phyloP scores from a whole-genome alignment of 2,888 invertebrate genomes.

The Apotomis betuletana region DNA sequence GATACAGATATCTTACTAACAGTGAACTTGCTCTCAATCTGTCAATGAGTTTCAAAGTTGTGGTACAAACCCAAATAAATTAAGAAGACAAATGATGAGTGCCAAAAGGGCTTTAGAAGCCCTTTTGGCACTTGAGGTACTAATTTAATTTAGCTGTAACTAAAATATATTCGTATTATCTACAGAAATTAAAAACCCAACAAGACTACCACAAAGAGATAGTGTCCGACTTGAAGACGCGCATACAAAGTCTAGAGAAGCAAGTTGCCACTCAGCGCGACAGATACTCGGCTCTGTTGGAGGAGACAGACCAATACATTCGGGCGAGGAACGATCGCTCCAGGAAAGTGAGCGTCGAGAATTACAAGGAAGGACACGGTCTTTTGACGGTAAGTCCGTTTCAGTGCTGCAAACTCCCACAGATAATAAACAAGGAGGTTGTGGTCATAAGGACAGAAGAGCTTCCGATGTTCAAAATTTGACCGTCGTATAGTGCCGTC shows the following conservation, averaged over 20 bases:
- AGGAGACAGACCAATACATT: constrained; percentile 91
- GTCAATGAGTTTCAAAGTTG: too few relatives aligned
- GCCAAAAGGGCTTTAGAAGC: too few relatives aligned
- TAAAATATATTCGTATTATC: not conserved
- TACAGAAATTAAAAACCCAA: constrained; percentile 70
- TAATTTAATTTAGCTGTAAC: too few relatives aligned
- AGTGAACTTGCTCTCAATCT: too few relatives aligned
- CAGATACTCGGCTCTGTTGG: constrained; percentile 88
- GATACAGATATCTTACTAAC: too few relatives aligned
- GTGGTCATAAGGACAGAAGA: too few relatives aligned
- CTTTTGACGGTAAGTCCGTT: constrained; percentile 56
- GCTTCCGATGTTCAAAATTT: too few relatives aligned
- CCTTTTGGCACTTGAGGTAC: too few relatives aligned
- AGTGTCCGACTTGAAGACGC: constrained; percentile 63
- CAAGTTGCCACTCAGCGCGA: constrained; percentile 91
- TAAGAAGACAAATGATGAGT: too few relatives aligned
- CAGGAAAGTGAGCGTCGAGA: constrained; percentile 66
- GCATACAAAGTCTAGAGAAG: constrained; percentile 84
- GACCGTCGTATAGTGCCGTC: too few relatives aligned
- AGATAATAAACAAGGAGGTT: too few relatives aligned
- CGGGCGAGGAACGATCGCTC: constrained; percentile 76
- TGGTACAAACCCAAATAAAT: too few relatives aligned
- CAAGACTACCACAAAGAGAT: constrained; percentile 72
- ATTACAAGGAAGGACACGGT: constrained; percentile 63
- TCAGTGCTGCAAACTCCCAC: not conserved